Evolutionary conservation across 2,797 vertebrate species (phyloP), one percentile per base, ranked within the genome.

Genomic region (Tokudaia muenninki): DNA sequence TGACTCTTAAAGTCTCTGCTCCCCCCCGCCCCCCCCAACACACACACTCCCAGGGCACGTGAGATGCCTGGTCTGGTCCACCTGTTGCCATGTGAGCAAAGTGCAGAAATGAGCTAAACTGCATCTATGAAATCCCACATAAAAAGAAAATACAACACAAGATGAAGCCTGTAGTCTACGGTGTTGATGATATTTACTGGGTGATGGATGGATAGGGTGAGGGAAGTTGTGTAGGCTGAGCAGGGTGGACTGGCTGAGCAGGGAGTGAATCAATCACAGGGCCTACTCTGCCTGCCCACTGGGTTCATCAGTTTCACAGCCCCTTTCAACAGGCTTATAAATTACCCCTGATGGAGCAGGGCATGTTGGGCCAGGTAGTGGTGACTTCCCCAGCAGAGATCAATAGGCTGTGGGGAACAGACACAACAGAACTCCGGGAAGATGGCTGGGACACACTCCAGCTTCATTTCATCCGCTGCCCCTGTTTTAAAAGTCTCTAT

Each of bases 181-280:
- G 96, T 47, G 96, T 96, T 98, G 98, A 97, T 98, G 98, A 97
- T 98, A 98, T 98, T 98, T 98, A 96, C 98, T 80, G 95, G 91
- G 96, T 98, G 98, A 98, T 98, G 98, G 98, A 98, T 98, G 98
- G 97, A 96, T 92, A 95, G 93, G 97, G 98, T 70, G 90, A 97
- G 96, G 0, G 57, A 94, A 92, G 94, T 80, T 90, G 97, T 0
- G 6, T 92, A 95, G 97, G 94, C 97, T 97, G 97, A 98, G 96
- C 97, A 97, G 98, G 98, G 98, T 97, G 96, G 97, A 97, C 97
- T 97, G 97, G 97, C 98, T 98, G 97, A 98, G 98, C 97, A 93
- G 74, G 94, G 96, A 98, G 97, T 98, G 90, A 98, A 98, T 99
- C 98, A 98, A 98, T 99, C 98, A 98, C 57, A 90, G 57, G 92